Evolutionary conservation across 1,140 invertebrate genomes (phyloP).

Genomic region (Drosophila ironensis): DNA sequence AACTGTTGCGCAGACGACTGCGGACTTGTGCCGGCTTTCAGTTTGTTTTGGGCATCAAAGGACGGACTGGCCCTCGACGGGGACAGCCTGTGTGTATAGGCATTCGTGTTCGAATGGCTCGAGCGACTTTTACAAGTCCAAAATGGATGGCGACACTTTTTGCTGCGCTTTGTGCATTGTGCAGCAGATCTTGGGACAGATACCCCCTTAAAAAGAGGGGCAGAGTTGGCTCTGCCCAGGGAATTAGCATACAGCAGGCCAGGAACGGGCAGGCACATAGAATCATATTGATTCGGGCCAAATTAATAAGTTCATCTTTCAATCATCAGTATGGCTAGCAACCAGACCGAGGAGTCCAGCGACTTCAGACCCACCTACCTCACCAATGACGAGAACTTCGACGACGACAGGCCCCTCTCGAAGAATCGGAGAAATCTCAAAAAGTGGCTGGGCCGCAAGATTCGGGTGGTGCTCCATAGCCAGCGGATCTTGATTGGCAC

Average conservation of each 20-base stretch:
- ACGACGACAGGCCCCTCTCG: neutral
- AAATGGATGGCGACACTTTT: conserved; percentile 68
- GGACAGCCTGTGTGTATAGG: conserved; percentile 39
- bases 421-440: conserved; percentile 5
- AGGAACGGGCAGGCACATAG: neutral
- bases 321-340: neutral
- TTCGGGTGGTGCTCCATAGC: conserved; percentile 30
- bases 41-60: conserved; percentile 67
- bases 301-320: conserved; percentile 24
- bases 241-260: conserved; percentile 22
- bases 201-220: conserved; percentile 18
- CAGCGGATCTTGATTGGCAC: conserved; percentile 31
- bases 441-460: conserved; percentile 28
- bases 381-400: conserved; percentile 3
- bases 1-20: conserved; percentile 72
- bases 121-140: conserved; percentile 49
- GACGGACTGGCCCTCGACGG: conserved; percentile 39
- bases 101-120: conserved; percentile 56
- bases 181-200: conserved; percentile 42
- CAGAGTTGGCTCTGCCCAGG: neutral
- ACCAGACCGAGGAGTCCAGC: neutral
- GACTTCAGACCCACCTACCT: neutral
- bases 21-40: conserved; percentile 80
- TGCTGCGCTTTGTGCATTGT: conserved; percentile 61
- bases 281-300: neutral